Evolutionary conservation across 2,113 vertebrate genomes (phyloP).

Genomic region (Menura novaehollandiae): DNA sequence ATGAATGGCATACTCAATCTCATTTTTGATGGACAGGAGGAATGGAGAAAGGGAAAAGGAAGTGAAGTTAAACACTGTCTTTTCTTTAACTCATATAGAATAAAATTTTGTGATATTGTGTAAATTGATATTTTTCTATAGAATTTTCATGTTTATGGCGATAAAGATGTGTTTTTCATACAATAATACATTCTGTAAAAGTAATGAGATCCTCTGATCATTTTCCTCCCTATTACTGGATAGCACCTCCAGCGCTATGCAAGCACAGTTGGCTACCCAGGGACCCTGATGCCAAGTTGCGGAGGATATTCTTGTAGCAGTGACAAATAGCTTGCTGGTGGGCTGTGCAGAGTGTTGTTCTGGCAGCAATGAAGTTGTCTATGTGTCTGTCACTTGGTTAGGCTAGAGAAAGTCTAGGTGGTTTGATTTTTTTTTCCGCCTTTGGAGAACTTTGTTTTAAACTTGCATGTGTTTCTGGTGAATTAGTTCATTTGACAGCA

Average conservation of each 20-base stretch:
- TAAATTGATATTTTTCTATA: slow-evolving; percentile 26
- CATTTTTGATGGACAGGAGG: background rate
- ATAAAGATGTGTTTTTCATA: slow-evolving; percentile 62
- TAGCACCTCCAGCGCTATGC: slow-evolving; percentile 49
- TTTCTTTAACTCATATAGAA: background rate
- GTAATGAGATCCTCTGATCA: slow-evolving; percentile 62
- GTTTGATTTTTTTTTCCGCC: slow-evolving; percentile 18
- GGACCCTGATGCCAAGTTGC: slow-evolving; percentile 73
- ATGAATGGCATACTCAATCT: background rate
- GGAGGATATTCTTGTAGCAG: slow-evolving; percentile 77
- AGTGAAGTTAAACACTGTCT: background rate
- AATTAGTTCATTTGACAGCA: slow-evolving; percentile 62
- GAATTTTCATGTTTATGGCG: slow-evolving; percentile 50
- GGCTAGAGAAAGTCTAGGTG: slow-evolving; percentile 70
- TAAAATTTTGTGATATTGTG: background rate
- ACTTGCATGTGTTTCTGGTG: slow-evolving; percentile 65
- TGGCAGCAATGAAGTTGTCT: slow-evolving; percentile 75
- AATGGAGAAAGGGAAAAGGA: background rate
- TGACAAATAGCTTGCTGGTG: slow-evolving; percentile 76
- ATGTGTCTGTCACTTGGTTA: slow-evolving; percentile 77
- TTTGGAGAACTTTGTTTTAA: slow-evolving; percentile 57
- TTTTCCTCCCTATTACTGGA: slow-evolving; percentile 51
- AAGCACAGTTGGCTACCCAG: slow-evolving; percentile 74
- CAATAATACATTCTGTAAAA: slow-evolving; percentile 65
- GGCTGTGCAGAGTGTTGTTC: slow-evolving; percentile 72